Percentiles rank a stretch among this genome's conserved stretches.
phyloP scores from a whole-genome alignment of 2,888 invertebrate genomes.

The Patella caerulea region DNA sequence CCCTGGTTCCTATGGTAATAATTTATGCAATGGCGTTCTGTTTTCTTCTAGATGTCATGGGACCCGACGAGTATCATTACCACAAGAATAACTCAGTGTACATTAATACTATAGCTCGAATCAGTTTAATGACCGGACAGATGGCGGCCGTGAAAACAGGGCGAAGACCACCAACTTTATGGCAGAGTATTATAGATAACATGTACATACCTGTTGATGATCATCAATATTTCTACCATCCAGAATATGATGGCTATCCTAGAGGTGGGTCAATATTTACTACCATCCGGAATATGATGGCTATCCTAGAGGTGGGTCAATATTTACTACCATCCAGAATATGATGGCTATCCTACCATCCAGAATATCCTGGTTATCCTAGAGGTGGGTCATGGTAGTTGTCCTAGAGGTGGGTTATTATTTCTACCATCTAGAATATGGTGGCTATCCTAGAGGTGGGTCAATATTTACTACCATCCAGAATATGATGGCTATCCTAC shows the following conservation, averaged over 20 bases:
- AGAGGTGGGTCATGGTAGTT: too few relatives aligned
- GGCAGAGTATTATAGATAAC: constrained; percentile 44
- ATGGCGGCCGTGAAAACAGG: constrained; percentile 34
- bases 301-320: constrained; percentile 24
- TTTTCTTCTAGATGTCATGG: constrained; percentile 62
- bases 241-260: constrained; percentile 71
- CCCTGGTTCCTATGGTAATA: too few relatives aligned
- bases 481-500: constrained; percentile 69
- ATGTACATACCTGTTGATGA: constrained; percentile 67
- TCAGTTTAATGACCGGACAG: constrained; percentile 45
- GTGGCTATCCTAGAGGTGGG: constrained; percentile 40
- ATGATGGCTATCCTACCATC: constrained; percentile 62
- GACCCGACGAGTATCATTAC: constrained; percentile 66
- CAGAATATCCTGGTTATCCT: too few relatives aligned
- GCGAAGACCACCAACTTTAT: constrained; percentile 35
- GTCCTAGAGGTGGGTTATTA: constrained; percentile 29
- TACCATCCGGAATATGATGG: too few relatives aligned
- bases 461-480: constrained; percentile 66
- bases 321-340: constrained; percentile 71
- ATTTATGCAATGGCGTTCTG: too few relatives aligned
- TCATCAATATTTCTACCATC: constrained; percentile 62
- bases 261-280: constrained; percentile 25
- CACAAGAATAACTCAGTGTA: constrained; percentile 67
- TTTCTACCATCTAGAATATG: too few relatives aligned
- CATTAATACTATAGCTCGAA: constrained; percentile 62